phyloP scores from a whole-genome alignment of 2,888 invertebrate species.

The Melitaea athalia region DNA sequence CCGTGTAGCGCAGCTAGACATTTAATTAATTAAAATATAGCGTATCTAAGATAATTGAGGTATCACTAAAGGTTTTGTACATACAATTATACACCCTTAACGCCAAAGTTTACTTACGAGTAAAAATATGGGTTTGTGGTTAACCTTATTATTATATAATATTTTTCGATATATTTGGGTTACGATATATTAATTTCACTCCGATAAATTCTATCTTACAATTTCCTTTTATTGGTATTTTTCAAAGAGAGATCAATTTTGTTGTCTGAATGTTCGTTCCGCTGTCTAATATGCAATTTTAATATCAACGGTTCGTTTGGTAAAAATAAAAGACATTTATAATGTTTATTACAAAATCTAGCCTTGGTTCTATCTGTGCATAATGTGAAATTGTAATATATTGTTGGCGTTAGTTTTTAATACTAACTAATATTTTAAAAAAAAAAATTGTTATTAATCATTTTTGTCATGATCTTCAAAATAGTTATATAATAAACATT shows the following conservation, averaged over 20 bases:
- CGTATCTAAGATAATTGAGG: no score
- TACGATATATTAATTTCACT: conserved; percentile 3
- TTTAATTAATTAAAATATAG: no score
- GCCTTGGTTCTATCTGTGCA: neutral
- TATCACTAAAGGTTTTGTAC: no score
- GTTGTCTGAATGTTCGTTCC: neutral
- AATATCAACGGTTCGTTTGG: conserved; percentile 2
- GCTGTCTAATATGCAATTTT: conserved; percentile 8
- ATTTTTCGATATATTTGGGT: neutral
- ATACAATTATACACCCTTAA: neutral
- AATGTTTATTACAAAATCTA: conserved; percentile 1
- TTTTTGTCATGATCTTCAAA: no score
- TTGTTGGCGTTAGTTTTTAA: neutral
- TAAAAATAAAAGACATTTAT: conserved; percentile 5
- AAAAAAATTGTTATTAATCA: neutral
- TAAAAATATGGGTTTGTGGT: neutral
- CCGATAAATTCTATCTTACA: conserved; percentile 8
- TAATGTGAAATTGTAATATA: neutral
- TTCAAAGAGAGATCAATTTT: conserved; percentile 10
- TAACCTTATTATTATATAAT: neutral
- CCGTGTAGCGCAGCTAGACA: no score
- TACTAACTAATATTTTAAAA: neutral
- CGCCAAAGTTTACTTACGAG: neutral
- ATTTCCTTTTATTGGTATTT: conserved; percentile 9
- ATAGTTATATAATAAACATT: no score